Base-by-base conservation (phyloP, 2,113 vertebrate genomes). In the Oxyura jamaicensis region DNA sequence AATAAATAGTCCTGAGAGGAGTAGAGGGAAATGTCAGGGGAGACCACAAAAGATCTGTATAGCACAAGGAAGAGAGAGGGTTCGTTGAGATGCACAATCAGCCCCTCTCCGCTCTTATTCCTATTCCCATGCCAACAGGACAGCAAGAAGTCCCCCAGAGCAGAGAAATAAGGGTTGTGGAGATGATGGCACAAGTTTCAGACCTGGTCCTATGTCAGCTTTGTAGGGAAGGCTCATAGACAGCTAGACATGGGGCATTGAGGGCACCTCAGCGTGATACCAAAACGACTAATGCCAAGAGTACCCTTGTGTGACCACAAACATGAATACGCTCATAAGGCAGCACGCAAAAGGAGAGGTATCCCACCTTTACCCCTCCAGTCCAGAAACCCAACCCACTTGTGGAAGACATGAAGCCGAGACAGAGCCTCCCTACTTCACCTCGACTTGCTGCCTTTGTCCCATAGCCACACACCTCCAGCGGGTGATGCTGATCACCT, bases 181-280 rank as follows among this genome's bases (percentile, higher is more conserved):
- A 88, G 41, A 23, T 56, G 65, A 71, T 4, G 20, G n/a, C 19
- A 69, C 39, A 86, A 59, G 13, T n/a, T 65, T 65, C 79, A 79
- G 67, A 60, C 21, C 4, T 26, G 8, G 31, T 11, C 25, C 58
- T 68, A 2, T 4, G 2, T 72, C 58, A 55, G 33, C 52, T 83
- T 79, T 39, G n/a, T 5, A n/a, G 72, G 26, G 56, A 82, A 53
- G 65, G 41, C 44, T 67, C 33, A 13, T 48, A 77, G 31, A 29
- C 73, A 73, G 36, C 73, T 44, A 50, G 31, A 33, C 6, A 3
- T 1, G 31, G 48, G 65, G 55, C 11, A 19, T 31, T 3, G 21
- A 26, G 8, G 8, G 36, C 41, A 21, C 31, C 41, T 78, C 1
- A 0, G 22, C 5, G 3, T 16, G 13, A 25, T 9, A 18, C 53